Percentiles rank a stretch among this genome's conserved stretches.
phyloP scores from a whole-genome alignment of 2,888 invertebrate genomes.

The Oscheius sp. region DNA sequence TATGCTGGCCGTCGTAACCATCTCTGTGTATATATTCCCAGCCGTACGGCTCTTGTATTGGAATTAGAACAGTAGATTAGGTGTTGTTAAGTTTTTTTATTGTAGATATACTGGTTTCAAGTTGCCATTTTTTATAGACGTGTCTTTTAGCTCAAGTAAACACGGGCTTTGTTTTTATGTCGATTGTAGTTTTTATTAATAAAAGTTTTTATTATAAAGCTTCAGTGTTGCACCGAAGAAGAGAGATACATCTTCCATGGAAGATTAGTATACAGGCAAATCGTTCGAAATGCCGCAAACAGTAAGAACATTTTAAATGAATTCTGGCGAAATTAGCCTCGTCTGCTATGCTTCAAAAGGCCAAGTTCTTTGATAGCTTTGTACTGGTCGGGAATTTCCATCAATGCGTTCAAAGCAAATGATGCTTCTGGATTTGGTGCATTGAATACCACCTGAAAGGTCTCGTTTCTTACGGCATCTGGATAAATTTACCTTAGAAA shows the following conservation, averaged over 20 bases:
- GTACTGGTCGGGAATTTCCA: constrained; percentile 76
- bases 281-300: constrained; percentile 20
- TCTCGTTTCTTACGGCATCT: not conserved
- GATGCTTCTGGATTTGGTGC: constrained; percentile 73
- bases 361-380: constrained; percentile 68
- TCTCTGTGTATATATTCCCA: constrained; percentile 72
- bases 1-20: constrained; percentile 79
- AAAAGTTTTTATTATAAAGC: constrained; percentile 4
- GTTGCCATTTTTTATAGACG: constrained; percentile 13
- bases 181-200: constrained; percentile 16
- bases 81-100: constrained; percentile 8
- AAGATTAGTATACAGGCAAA: constrained; percentile 14
- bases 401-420: constrained; percentile 76
- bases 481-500: constrained; percentile 74
- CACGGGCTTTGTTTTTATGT: constrained; percentile 12
- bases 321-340: constrained; percentile 45
- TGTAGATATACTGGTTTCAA: not conserved
- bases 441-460: constrained; percentile 72
- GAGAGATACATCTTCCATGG: constrained; percentile 18
- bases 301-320: constrained; percentile 9
- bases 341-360: constrained; percentile 68
- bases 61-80: constrained; percentile 31
- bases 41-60: constrained; percentile 53
- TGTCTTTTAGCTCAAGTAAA: constrained; percentile 7
- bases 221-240: constrained; percentile 9